Evolutionary conservation across 1,140 invertebrate genomes (phyloP), one percentile per base, ranked within the genome.

Genomic region (Mylabris phalerata): DNA sequence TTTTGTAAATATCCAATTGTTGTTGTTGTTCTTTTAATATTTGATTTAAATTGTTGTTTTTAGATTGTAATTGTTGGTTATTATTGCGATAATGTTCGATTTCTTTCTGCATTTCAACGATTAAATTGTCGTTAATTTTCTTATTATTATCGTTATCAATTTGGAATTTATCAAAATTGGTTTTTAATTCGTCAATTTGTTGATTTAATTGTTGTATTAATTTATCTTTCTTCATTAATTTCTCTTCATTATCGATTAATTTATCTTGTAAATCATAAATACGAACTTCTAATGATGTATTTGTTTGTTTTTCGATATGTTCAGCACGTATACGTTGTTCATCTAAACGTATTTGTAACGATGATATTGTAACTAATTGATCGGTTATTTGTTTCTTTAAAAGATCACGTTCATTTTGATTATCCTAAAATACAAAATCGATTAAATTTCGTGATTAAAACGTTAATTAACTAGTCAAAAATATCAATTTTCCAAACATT

Each of bases 301-400:
- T 85, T 25, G 81, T 83, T 61, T 82, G 79, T 61, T 83, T 81
- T 58, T 86, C 82, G 7, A 83, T 79, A 57, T 86, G 83, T 51
- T 87, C 86, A 1, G 85, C 85, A 44, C 82, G 83, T 62, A 84
- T 81, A 5, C 88, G 78, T 63, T 89, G 86, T 63, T 88, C 85
- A 70, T 92, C 88, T 38, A 93, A 75, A 11, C 89, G 80, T 54
- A 86, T 85, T 59, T 88, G 84, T 61, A 93, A 78, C 1, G 84
- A 81, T 43, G 89, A 89, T 52, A 92, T 86, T 67, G 87, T 82
- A 52, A 88, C 81, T 52, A 90, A 78, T 70, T 91, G 87, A 67
- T 92, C 86, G 25, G 88, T 86, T 60, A 89, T 82, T 43, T 85
- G 85, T 60, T 86, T 81, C 69, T 92, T 89, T 45, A 93, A 75